These are phyloP conservation scores for Biston betularia DNA, from an alignment of 2,888 invertebrate species.

Conservation along the genomic window DNA sequence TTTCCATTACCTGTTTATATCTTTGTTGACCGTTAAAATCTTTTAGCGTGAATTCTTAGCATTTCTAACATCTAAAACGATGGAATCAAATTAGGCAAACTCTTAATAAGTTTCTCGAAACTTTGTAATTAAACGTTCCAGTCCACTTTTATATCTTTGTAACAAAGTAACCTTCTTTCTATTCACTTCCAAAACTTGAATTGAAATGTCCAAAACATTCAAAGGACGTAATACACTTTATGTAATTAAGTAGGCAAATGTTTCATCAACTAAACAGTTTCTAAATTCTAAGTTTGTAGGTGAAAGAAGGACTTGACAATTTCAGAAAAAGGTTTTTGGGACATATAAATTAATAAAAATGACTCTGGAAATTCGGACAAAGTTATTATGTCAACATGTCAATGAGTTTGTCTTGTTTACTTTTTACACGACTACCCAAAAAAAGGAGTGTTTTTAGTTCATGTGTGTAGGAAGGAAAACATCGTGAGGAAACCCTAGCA, in stretches of 20 bases:
- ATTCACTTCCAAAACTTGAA: conserved; percentile 41
- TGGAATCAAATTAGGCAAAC: conserved; percentile 14
- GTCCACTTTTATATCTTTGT: conserved; percentile 28
- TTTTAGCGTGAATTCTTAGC: background rate
- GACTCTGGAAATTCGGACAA: background rate
- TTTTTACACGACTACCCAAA: too few species aligned
- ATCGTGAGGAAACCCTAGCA: too few species aligned
- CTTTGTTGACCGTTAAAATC: background rate
- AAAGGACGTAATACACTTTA: conserved; percentile 32
- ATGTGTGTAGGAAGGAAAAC: too few species aligned
- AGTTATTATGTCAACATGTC: too few species aligned
- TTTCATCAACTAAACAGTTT: conserved; percentile 22
- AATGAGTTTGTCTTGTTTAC: too few species aligned
- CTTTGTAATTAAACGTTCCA: conserved; percentile 31
- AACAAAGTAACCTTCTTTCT: conserved; percentile 29
- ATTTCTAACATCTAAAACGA: background rate
- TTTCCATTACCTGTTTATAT: too few species aligned
- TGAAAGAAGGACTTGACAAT: background rate
- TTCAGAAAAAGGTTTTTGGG: background rate
- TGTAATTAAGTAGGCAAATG: conserved; percentile 32
- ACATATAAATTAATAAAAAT: background rate
- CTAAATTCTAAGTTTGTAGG: conserved; percentile 5
- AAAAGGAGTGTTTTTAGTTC: too few species aligned
- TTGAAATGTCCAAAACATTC: conserved; percentile 47
- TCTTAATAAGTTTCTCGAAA: conserved; percentile 18